A percentile compares a stretch with the other conserved stretches of the same genome.
phyloP scores from a whole-genome alignment of 2,797 vertebrate genomes.

The Anguilla pacifica region DNA sequence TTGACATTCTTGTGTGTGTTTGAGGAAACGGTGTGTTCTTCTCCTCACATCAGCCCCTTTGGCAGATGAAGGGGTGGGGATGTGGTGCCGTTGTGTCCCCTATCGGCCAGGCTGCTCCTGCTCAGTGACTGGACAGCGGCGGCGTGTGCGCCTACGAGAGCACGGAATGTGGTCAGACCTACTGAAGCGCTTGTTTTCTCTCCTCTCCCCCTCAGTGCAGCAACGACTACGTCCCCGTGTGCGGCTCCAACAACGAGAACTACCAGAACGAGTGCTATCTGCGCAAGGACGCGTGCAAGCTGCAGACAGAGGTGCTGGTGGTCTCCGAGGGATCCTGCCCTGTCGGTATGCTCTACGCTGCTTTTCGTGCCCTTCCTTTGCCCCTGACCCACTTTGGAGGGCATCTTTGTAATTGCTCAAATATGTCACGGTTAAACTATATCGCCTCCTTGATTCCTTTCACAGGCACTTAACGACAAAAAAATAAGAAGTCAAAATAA shows the following conservation, averaged over 20 bases:
- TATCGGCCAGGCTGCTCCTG: background rate
- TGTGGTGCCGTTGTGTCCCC: background rate
- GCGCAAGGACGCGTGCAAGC: conserved; percentile 94
- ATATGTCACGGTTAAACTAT: background rate
- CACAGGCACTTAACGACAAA: background rate
- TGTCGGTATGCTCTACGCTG: conserved; percentile 76
- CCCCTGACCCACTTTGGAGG: too few species aligned
- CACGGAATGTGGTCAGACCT: background rate
- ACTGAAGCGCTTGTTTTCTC: conserved; percentile 24
- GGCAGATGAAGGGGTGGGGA: background rate
- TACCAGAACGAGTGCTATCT: conserved; percentile 97
- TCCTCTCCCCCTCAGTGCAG: conserved; percentile 79
- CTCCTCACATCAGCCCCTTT: background rate
- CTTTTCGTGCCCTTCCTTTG: background rate
- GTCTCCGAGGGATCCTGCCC: conserved; percentile 92
- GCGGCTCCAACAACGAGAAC: conserved; percentile 97
- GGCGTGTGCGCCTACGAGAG: background rate
- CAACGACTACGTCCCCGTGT: conserved; percentile 95
- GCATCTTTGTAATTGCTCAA: background rate
- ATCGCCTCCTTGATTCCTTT: background rate
- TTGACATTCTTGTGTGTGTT: background rate
- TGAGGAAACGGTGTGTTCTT: background rate
- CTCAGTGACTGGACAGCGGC: background rate
- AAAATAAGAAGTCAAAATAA: background rate
- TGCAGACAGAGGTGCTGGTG: conserved; percentile 94